A percentile compares a stretch with the other conserved stretches of the same genome.
Conservation (phyloP, 2,113 vertebrate genomes). For the Scomber scombrus region DNA sequence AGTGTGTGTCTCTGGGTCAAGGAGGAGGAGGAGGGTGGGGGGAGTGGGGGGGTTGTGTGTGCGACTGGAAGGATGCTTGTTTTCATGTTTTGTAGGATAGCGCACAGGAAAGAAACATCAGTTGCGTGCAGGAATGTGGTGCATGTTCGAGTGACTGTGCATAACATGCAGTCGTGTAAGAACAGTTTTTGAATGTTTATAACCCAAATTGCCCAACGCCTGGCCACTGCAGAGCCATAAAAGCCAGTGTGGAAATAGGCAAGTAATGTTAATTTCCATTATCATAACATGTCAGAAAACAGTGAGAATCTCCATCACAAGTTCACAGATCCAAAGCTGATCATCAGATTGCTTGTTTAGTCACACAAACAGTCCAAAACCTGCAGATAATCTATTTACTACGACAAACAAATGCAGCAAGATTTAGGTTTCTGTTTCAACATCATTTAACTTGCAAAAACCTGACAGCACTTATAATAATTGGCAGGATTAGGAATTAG, state of each 20-base stretch:
- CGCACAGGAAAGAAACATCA: background rate
- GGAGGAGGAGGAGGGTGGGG: background rate
- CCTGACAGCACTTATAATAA: background rate
- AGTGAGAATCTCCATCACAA: background rate
- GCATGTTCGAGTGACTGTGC: constrained; percentile 15
- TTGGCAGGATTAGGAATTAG: background rate
- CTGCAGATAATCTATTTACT: background rate
- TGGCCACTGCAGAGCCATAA: background rate
- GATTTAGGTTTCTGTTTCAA: background rate
- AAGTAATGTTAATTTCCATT: too few relatives aligned
- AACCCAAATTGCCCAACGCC: too few relatives aligned
- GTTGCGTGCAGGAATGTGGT: background rate
- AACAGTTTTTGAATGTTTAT: background rate
- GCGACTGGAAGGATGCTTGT: constrained; percentile 5
- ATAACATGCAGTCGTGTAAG: background rate
- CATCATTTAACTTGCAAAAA: constrained; percentile 7
- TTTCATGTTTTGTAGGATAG: constrained; percentile 23
- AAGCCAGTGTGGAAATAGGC: background rate
- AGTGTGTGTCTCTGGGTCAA: constrained; percentile 48
- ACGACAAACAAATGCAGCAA: background rate
- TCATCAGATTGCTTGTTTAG: background rate
- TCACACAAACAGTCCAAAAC: background rate
- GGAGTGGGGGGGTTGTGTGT: constrained; percentile 5
- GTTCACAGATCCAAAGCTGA: background rate
- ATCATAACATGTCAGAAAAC: background rate